Evolutionary conservation across 1,140 invertebrate species (phyloP).

Genomic region (Drosophila gunungcola): DNA sequence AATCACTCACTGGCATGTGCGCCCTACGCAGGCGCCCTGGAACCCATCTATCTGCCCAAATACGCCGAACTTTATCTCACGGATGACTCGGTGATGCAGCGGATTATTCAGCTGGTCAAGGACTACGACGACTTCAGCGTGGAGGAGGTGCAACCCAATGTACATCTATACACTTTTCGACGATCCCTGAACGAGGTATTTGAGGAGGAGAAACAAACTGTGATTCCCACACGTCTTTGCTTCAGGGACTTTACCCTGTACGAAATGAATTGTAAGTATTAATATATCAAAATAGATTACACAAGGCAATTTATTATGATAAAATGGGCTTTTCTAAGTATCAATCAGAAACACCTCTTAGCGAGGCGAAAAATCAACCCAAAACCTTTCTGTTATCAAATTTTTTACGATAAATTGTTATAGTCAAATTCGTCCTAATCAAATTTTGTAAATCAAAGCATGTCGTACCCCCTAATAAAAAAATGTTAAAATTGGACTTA

Average conservation of each 20-base stretch:
- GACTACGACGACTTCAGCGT: constrained; percentile 56
- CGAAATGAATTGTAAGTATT: constrained; percentile 47
- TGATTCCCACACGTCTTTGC: constrained; percentile 66
- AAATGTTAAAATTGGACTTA: no score
- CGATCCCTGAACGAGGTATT: constrained; percentile 54
- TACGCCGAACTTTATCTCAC: constrained; percentile 65
- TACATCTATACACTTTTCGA: constrained; percentile 59
- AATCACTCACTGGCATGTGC: constrained; percentile 1
- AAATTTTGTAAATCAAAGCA: no score
- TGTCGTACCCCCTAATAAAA: no score
- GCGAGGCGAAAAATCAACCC: no score
- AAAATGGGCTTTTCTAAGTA: no score
- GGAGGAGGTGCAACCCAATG: constrained; percentile 46
- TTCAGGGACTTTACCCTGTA: constrained; percentile 78
- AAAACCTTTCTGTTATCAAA: no score
- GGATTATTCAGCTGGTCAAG: constrained; percentile 52
- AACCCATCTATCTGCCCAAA: constrained; percentile 49
- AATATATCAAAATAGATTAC: no score
- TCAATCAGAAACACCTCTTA: no score
- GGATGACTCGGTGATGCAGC: constrained; percentile 61
- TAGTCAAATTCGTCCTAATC: no score
- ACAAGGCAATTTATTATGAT: no score
- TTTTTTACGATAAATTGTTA: no score
- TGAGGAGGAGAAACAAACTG: constrained; percentile 51
- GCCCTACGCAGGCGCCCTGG: constrained; percentile 16